These are phyloP conservation scores for Girardia tigrina DNA, from an alignment of 2,888 invertebrate genomes.

Conservation along the genomic window DNA sequence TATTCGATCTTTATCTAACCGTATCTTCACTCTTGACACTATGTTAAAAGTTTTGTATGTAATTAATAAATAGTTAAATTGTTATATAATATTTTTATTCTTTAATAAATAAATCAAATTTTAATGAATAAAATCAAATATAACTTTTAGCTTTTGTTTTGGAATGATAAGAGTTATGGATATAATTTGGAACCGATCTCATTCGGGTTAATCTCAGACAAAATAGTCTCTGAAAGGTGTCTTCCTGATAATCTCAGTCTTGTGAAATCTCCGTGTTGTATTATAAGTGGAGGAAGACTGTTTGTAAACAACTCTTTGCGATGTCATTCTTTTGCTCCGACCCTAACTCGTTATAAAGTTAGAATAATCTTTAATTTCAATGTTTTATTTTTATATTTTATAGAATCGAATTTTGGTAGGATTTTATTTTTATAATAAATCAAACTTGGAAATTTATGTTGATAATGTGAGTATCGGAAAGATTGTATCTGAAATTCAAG, in stretches of 20 bases:
- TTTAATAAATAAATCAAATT: too few species aligned
- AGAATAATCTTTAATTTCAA: not conserved
- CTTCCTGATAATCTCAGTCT: not conserved
- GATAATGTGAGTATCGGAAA: not conserved
- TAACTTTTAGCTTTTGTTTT: not conserved
- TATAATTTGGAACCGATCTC: not conserved
- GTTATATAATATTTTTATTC: too few species aligned
- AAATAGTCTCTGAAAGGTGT: not conserved
- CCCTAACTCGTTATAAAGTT: not conserved
- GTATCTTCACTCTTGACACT: too few species aligned
- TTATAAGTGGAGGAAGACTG: conserved; percentile 37
- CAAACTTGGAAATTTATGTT: not conserved
- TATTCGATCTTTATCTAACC: too few species aligned
- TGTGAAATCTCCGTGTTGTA: conserved; percentile 56
- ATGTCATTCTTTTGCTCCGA: conserved; percentile 38
- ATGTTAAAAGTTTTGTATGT: too few species aligned
- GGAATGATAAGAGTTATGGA: not conserved
- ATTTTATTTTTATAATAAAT: not conserved
- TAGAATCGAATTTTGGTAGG: not conserved
- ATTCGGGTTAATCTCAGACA: not conserved
- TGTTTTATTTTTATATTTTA: not conserved
- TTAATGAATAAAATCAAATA: too few species aligned
- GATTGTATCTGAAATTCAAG: not conserved
- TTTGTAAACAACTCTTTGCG: conserved; percentile 40
- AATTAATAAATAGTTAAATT: too few species aligned